Base-by-base conservation (phyloP, 1,140 invertebrate genomes). In the Pogonus chalceus region DNA sequence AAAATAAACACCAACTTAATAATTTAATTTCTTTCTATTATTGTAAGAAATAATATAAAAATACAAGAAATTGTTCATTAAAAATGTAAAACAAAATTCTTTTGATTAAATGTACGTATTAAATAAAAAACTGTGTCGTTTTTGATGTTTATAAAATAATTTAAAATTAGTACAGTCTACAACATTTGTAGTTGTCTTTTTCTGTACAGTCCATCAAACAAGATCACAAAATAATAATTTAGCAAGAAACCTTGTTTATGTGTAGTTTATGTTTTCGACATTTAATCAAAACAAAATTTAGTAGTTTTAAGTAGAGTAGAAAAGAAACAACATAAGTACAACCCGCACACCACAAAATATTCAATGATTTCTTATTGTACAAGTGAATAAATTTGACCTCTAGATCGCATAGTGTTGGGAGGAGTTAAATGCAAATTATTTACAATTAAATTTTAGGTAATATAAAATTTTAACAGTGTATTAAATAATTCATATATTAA, bases 301-400 rank as follows among this genome's bases (percentile, higher is more conserved):
- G 7, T 43, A 12, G 37, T 43, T 43, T 12, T 43, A 43, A 43
- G 37, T 43, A 18, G 18, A 43, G 18, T 16, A 18, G 4, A 10
- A 7, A 43, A 10, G 9, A 9, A 12, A 43, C 37, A 18, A 9
- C 9, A 43, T 16, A 43, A 16, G n/a, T n/a, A 43, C 9, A 43
- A 12, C 7, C 18, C 18, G 9, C 9, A 43, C 7, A 10, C 4
- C 4, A 9, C 37, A n/a, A n/a, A 43, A 43, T 43, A 43, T 12
- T 43, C 18, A 9, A 43, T 43, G 37, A 7, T 12, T 18, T 43
- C 18, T 12, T 10, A 7, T 43, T 43, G 4, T 18, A 43, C 9
- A 43, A 43, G 37, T 43, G 37, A 18, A 43, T 43, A 43, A 43
- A 43, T 43, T 43, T 43, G 37, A 43, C 37, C 37, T 43, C 37